Base-by-base conservation (phyloP, 2,113 vertebrate genomes). In the Globicephala melas region DNA sequence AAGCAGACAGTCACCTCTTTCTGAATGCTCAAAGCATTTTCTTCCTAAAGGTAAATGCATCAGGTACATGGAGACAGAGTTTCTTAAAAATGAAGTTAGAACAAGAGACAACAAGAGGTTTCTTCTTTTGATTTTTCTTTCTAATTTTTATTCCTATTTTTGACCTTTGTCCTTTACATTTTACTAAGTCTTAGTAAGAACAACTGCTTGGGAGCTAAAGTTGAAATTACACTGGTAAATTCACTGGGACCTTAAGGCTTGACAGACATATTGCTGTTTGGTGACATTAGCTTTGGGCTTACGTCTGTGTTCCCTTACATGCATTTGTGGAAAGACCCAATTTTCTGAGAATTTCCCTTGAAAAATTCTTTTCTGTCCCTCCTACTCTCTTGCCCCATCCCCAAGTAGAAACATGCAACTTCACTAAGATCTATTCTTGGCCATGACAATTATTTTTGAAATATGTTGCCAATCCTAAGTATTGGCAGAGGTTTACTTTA, bases 211-310 rank as follows among this genome's bases (percentile, higher is more conserved):
- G 17, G 58, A 91, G 33, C 47, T 68, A 84, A 96, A 85, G 53
- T 23, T 94, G 92, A 95, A 95, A 94, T 89, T 55, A 25, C 47
- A 31, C 62, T 50, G 60, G 65, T 76, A 33, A 83, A 89, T 25
- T 91, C 62, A 47, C 36, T 1, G 1, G 17, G 71, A 74, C 41
- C 73, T 86, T 95, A 28, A 91, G 81, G 76, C 77, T 93, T 94
- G 68, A 86, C 18, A 65, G 67, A 8, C 62, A 94, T 94, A 88
- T 55, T 94, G 91, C 47, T 85, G 21, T 93, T 68, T 82, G 71
- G 71, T 96, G 88, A 91, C 76, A 94, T 94, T 96, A 92, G 41
- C 65, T 96, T 93, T 96, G 82, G 92, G 77, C 25, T 96, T 96
- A 73, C 71, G 23, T 81, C 67, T 94, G n/a, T 76, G 50, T 77